These are phyloP conservation scores for Xestia xanthographa DNA, from an alignment of 2,888 invertebrate genomes.

Conservation along the genomic window DNA sequence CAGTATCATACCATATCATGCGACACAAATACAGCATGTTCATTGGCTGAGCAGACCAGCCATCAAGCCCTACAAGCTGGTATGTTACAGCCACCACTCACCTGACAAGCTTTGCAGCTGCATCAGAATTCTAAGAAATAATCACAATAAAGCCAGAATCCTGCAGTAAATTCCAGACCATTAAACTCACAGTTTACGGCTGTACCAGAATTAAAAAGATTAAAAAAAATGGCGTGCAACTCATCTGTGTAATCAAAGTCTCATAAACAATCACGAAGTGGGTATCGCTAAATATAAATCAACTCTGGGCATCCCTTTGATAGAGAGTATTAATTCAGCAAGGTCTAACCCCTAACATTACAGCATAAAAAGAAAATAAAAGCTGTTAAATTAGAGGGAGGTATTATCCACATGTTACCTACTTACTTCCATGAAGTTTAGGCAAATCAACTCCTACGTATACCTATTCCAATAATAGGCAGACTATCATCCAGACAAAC, in stretches of 20 bases:
- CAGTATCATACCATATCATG: not conserved
- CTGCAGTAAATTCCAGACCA: slow-evolving; percentile 44
- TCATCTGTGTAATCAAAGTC: slow-evolving; percentile 55
- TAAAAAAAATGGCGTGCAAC: slow-evolving; percentile 38
- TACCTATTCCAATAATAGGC: not conserved
- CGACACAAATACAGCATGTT: not conserved
- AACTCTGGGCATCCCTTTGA: slow-evolving; percentile 16
- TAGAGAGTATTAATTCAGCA: slow-evolving; percentile 34
- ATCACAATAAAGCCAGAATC: slow-evolving; percentile 46
- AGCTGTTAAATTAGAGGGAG: not conserved
- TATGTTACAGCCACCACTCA: slow-evolving; percentile 3
- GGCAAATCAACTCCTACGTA: not conserved
- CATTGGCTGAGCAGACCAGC: not conserved
- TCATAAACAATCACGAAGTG: slow-evolving; percentile 59
- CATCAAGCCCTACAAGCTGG: not conserved
- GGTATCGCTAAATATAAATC: slow-evolving; percentile 52
- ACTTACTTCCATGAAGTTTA: not conserved
- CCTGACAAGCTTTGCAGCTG: slow-evolving; percentile 22
- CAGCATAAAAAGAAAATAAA: no score
- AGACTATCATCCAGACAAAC: not conserved
- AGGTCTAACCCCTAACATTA: no score
- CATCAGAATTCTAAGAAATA: slow-evolving; percentile 45
- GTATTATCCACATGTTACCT: not conserved
- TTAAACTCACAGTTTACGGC: slow-evolving; percentile 48
- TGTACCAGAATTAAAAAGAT: slow-evolving; percentile 22